Evolutionary conservation across 2,888 invertebrate species (phyloP), one percentile per base, ranked within the genome.

Genomic region (Perdita meconis): DNA sequence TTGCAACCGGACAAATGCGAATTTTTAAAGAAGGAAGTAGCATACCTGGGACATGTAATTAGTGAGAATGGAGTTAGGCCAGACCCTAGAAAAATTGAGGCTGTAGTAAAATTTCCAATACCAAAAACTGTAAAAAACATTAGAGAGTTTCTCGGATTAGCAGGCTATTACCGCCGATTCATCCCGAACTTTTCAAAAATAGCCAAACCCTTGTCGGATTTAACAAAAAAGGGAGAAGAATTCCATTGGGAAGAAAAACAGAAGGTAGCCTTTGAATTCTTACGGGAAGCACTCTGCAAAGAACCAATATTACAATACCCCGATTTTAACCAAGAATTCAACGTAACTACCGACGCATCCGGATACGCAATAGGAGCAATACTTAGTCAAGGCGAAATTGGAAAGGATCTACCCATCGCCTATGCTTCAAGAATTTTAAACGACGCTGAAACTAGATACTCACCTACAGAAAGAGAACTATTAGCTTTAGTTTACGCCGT

Each of bases 1-100:
- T 16, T 65, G 0, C 69, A 69, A 44, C 69, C 61, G 0, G 34
- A 30, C 0, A 69, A 69, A 55, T 69, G 61, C 19, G 19, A 30
- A 1, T 68, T 68, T n/a, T 34, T 51, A 0, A 13, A 26, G 0
- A 36, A 13, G 13, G 34, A 38, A 13, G 64, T 70, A 0, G n/a
- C 12, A 0, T 69, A 69, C 36, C 26, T 61, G 0, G 61, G 69
- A 0, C 69, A 69, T 16, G 8, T 60, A 12, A 57, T 70, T 0
- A 2, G 44, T 0, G 22, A 55, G 22, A 0, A 61, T 0, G 61
- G 53, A 0, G 53, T 69, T 0, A 24, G 24, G 1, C 70, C 63
- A 0, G n/a, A 22, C 5, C 57, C 59, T 0, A 16, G 38, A 0
- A 57, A 71, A 13, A 1, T 64, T 12, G 1, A 2, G 0, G 50